Evolutionary conservation across 2,797 vertebrate genomes (phyloP).

Genomic region (Sternarchorhynchus goeldii): DNA sequence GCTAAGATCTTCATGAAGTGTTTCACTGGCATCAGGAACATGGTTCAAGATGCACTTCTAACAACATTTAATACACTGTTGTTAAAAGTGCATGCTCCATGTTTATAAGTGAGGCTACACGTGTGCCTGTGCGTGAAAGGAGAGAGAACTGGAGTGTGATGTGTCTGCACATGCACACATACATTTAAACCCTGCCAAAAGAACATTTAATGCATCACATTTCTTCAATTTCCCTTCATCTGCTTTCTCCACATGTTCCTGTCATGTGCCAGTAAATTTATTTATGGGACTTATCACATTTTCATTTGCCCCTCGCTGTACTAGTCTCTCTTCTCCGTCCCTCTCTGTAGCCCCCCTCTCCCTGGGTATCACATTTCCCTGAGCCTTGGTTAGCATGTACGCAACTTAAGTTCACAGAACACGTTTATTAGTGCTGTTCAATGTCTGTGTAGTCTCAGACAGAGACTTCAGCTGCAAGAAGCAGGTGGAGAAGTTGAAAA

Average conservation of each 20-base stretch:
- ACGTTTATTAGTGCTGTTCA: constrained; percentile 23
- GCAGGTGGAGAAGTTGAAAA: background rate
- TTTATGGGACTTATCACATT: constrained; percentile 43
- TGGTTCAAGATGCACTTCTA: too few species aligned
- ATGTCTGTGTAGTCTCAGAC: constrained; percentile 9
- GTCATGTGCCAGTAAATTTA: constrained; percentile 52
- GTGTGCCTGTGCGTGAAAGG: background rate
- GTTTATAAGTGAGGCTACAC: background rate
- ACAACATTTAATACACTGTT: background rate
- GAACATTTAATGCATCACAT: constrained; percentile 32
- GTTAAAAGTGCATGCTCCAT: background rate
- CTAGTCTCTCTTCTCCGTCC: constrained; percentile 50
- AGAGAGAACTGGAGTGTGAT: background rate
- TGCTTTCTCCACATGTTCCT: constrained; percentile 32
- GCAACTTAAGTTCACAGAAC: constrained; percentile 1
- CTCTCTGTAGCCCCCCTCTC: background rate
- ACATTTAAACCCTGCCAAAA: constrained; percentile 26
- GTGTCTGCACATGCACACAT: background rate
- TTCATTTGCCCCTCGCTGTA: constrained; percentile 36
- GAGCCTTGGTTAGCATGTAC: constrained; percentile 30
- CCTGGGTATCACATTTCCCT: constrained; percentile 42
- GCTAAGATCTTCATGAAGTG: background rate
- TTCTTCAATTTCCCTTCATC: background rate
- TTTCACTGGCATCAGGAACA: background rate
- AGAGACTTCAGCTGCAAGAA: constrained; percentile 8